Base-by-base conservation (phyloP, 2,113 vertebrate genomes). In the Chauna torquata region DNA sequence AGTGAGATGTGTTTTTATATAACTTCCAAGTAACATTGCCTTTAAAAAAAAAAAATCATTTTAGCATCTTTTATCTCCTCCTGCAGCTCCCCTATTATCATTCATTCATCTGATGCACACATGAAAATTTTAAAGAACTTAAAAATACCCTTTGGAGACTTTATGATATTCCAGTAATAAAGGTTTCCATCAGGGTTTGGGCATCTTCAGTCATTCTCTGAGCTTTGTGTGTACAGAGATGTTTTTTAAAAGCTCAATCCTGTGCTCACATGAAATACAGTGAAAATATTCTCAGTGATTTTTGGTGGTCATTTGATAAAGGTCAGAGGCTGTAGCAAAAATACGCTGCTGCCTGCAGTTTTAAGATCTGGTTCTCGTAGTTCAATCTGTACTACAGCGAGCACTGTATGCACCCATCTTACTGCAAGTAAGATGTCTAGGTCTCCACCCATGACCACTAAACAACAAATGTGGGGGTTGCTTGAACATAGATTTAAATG, bases 11-110 rank as follows among this genome's bases (percentile, higher is more conserved):
- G 81, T 87, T 90, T 88, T 88, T 45, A 40, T 85, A 9, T 69
- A 70, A 8, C 95, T 97, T 95, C 93, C 91, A 96, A 92, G 85
- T 74, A 79, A 97, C 11, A 10, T 66, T 61, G 27, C 61, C 54
- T 88, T 92, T 32, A 8, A 4, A 76, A 91, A 91, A 93, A 74
- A 68, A 94, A 88, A 96, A 92, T 55, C 66, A 34, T 92, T 93
- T 96, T 77, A 62, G 20, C 49, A 70, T 61, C 89, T 96, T 96
- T 86, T 72, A 72, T n/a, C 16, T 85, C 90, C 83, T 96, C 52
- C 84, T 54, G 42, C 54, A 90, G 62, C 88, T 89, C 57, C 61
- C 36, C 32, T 61, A 3, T 83, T 93, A 49, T 87, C 28, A 62
- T 25, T 82, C 70, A 78, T 34, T 76, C 78, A 88, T 58, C 54